Percentiles rank a stretch among this genome's conserved stretches.
These are phyloP conservation scores for Tupaia chinensis DNA, from an alignment of 2,113 vertebrate species.

Conservation along the genomic window DNA sequence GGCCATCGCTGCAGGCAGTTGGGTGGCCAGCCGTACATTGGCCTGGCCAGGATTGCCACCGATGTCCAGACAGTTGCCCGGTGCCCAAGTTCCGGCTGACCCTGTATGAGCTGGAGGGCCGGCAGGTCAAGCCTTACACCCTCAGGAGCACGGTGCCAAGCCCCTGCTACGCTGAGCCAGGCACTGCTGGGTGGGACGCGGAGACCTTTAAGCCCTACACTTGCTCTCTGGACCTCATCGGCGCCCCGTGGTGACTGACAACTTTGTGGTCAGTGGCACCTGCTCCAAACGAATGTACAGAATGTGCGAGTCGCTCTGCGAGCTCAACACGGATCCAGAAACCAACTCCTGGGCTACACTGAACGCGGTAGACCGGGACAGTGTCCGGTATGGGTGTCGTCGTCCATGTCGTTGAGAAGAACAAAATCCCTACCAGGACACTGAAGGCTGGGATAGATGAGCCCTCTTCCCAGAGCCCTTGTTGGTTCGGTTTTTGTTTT, in stretches of 20 bases:
- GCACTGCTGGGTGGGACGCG: conserved; percentile 96
- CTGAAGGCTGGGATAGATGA: conserved; percentile 99
- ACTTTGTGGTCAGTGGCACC: conserved; percentile 98
- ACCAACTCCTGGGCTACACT: conserved; percentile 99
- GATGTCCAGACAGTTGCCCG: too few species aligned
- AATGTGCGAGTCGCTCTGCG: conserved; percentile 99
- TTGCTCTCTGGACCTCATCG: conserved; percentile 97
- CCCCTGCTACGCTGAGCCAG: conserved; percentile 97
- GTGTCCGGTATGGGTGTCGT: conserved; percentile 97
- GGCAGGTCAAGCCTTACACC: too few species aligned
- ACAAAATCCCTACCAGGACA: conserved; percentile 97
- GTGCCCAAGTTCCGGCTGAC: too few species aligned
- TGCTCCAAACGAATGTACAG: conserved; percentile 98
- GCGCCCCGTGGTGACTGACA: conserved; percentile 97
- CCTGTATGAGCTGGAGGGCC: too few species aligned
- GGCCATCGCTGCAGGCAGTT: too few species aligned
- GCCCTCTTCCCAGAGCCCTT: background rate
- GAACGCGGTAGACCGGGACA: conserved; percentile 96
- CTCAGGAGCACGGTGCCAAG: conserved; percentile 59
- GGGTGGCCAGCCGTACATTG: too few species aligned
- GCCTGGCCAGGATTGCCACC: too few species aligned
- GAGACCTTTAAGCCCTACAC: conserved; percentile 95
- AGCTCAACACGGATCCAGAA: conserved; percentile 96
- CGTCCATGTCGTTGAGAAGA: conserved; percentile 96
- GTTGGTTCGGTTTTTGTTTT: background rate